A percentile compares a stretch with the other conserved stretches of the same genome.
Evolutionary conservation across 1,140 invertebrate genomes (phyloP).

Genomic region (Drosophila lacertosa): DNA sequence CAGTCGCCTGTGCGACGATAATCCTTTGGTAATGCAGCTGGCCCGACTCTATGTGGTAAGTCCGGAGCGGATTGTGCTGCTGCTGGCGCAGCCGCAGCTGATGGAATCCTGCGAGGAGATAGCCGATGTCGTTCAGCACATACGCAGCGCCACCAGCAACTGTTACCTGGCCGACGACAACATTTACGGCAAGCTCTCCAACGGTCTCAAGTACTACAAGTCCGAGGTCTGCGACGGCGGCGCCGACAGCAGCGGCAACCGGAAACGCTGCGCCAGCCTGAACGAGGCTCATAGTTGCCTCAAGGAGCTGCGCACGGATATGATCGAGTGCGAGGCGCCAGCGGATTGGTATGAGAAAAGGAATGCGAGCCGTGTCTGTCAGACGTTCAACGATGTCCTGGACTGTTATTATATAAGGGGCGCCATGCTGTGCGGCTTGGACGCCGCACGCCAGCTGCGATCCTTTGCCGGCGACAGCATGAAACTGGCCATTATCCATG

Average conservation of each 20-base stretch:
- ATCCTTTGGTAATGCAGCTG: conserved; percentile 71
- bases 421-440: conserved; percentile 70
- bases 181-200: conserved; percentile 60
- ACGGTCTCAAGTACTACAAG: conserved; percentile 59
- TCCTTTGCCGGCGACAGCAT: conserved; percentile 70
- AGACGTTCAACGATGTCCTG: conserved; percentile 68
- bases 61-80: conserved; percentile 73
- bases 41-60: conserved; percentile 72
- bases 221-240: conserved; percentile 54
- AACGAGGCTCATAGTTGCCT: conserved; percentile 60
- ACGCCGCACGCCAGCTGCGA: conserved; percentile 59
- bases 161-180: conserved; percentile 61
- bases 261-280: conserved; percentile 57
- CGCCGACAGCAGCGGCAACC: conserved; percentile 27
- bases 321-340: conserved; percentile 77
- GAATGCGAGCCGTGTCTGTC: conserved; percentile 54
- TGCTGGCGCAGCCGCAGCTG: conserved; percentile 59
- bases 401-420: conserved; percentile 72
- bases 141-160: conserved; percentile 31
- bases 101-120: conserved; percentile 53
- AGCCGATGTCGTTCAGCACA: conserved; percentile 52
- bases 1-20: conserved; percentile 63
- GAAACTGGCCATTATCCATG: conserved; percentile 45
- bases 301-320: conserved; percentile 69
- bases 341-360: conserved; percentile 77